Evolutionary conservation across 1,140 invertebrate species (phyloP).

Genomic region (Piezodorus guildinii): DNA sequence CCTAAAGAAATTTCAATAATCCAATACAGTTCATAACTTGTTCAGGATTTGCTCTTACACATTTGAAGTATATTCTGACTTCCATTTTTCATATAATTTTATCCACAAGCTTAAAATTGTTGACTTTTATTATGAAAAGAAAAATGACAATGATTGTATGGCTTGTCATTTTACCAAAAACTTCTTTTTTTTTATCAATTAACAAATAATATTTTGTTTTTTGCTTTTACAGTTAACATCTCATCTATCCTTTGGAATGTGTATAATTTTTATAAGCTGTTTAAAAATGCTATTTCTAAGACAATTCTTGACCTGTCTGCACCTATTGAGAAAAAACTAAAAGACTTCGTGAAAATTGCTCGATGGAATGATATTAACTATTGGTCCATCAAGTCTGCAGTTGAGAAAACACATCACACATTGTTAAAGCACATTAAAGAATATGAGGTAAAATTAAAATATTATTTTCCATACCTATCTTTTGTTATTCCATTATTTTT

Average conservation of each 20-base stretch:
- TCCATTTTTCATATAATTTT: no score
- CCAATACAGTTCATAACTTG: no score
- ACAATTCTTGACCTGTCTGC: slow-evolving; percentile 51
- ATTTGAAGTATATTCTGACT: no score
- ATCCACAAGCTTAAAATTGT: no score
- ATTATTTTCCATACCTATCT: not conserved
- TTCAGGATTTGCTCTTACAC: no score
- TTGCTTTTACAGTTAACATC: not conserved
- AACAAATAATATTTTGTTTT: no score
- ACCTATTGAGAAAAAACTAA: slow-evolving; percentile 83
- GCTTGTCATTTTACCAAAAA: no score
- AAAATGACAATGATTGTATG: not conserved
- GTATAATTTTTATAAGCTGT: slow-evolving; percentile 75
- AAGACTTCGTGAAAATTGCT: slow-evolving; percentile 90
- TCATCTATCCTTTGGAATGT: slow-evolving; percentile 68
- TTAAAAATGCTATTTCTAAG: slow-evolving; percentile 46
- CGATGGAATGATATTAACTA: slow-evolving; percentile 88
- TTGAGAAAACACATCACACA: slow-evolving; percentile 76
- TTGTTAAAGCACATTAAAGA: slow-evolving; percentile 77
- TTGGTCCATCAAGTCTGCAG: slow-evolving; percentile 79
- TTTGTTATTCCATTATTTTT: no score
- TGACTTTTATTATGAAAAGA: no score
- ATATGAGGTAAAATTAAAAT: slow-evolving; percentile 42
- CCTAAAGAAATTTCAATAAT: no score
- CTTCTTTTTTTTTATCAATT: no score